Evolutionary conservation across 2,888 invertebrate species (phyloP), one percentile per base, ranked within the genome.

Genomic region (Heteromyza rotundicornis): DNA sequence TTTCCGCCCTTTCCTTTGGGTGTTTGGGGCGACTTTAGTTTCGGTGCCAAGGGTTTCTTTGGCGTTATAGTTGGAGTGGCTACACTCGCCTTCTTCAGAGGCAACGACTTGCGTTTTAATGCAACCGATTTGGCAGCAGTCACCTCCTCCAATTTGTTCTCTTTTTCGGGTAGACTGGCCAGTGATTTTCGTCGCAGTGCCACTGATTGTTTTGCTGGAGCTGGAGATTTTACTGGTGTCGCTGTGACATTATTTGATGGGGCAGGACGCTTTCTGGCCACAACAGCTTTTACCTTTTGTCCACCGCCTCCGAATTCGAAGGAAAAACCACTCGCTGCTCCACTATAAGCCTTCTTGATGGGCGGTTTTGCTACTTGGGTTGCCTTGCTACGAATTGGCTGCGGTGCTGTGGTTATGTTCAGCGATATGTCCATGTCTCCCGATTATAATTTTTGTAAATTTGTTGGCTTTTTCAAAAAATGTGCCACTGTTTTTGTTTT

Each of bases 281-380:
- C 81, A 50, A 82, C 52, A 1, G 84, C 83, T 65, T 82, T 83
- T 0, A 77, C 70, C 52, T 78, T 80, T 2, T 75, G 75, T 36
- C 72, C 64, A 8, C 67, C 68, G 19, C 69, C 73, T 0, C 71
- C 75, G 53, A 80, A 77, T 57, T 74, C 67, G 66, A 80, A 79
- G 0, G 73, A 62, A 64, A 80, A 77, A 2, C 71, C 77, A 27
- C 62, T 59, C 5, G 66, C n/a, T 53, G 53, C n/a, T 32, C 14
- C 51, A 0, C 10, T 19, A 40, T 59, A 16, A 8, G 64, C 50
- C 49, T 62, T 60, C 24, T 27, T 59, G 36, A 60, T 67, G 1
- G 22, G 1, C 10, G 58, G 53, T 5, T 59, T 5, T 3, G 57
- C 20, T 2, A 36, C 20, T 1, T 10, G 1, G 12, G 36, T 60